These are phyloP conservation scores for Diadumene lineata DNA, from an alignment of 92 coral and sea anemone species.

Conservation along the genomic window DNA sequence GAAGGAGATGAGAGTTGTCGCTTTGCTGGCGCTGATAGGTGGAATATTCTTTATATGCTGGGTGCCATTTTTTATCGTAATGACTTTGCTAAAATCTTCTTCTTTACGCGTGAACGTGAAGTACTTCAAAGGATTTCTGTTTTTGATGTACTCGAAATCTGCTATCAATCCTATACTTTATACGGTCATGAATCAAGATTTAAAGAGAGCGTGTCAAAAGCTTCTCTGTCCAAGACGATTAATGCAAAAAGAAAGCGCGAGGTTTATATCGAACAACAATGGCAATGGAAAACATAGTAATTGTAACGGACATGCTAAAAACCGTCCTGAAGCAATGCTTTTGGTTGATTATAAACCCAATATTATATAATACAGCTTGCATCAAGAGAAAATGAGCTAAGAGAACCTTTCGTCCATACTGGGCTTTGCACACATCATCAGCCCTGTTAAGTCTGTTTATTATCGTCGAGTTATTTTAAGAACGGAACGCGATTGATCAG, in stretches of 20 bases:
- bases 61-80: conserved; percentile 92
- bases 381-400: too few relatives aligned
- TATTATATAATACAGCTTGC: background rate
- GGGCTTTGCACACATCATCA: too few relatives aligned
- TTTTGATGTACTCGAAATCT: conserved; percentile 88
- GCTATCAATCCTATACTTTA: conserved; percentile 86
- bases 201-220: conserved; percentile 57
- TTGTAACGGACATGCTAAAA: background rate
- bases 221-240: conserved; percentile 24
- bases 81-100: conserved; percentile 81
- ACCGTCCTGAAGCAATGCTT: background rate
- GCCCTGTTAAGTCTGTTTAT: too few relatives aligned
- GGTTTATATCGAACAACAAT: conserved; percentile 14
- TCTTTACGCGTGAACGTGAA: conserved; percentile 51
- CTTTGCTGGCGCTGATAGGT: conserved; percentile 85
- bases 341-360: background rate
- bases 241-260: conserved; percentile 27
- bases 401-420: too few relatives aligned
- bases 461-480: too few relatives aligned
- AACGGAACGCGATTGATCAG: too few relatives aligned
- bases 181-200: conserved; percentile 79
- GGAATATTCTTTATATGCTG: conserved; percentile 88
- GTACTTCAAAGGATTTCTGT: conserved; percentile 73
- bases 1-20: conserved; percentile 88
- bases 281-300: background rate